Evolutionary conservation across 2,888 invertebrate species (phyloP), one percentile per base, ranked within the genome.

Genomic region (Sarcophaga variegata): DNA sequence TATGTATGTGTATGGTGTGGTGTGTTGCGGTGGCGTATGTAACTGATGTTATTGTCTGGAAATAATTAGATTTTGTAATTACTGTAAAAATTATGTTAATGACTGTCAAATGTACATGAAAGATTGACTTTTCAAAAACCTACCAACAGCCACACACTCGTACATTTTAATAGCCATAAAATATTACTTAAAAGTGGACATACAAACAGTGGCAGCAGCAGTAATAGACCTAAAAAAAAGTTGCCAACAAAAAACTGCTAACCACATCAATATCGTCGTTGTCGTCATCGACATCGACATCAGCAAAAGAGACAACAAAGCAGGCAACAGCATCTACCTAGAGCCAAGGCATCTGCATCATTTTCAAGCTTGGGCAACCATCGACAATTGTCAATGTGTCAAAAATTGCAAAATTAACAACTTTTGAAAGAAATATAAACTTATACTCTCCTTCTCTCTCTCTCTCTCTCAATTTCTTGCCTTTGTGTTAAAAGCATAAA

Each of bases 351-450:
- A 83, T 78, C 83, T 77, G 75, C 79, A 84, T 71, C 76, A 84
- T 71, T 80, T 84, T 84, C 76, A 84, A 81, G 74, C 87, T 81
- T 87, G 78, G 71, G 63, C 67, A 84, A 84, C 81, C 79, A 72
- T 87, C 87, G 87, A 84, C 87, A 87, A 87, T 87, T 87, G 87
- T 87, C 87, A 87, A 87, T 82, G 84, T 87, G 84, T 87, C 87
- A 87, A 87, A 84, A 87, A 81, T 82, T 87, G 67, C 71, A 54
- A 87, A 87, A 87, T 84, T 87, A 87, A 87, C 87, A 87, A 87
- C 87, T 87, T 82, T 87, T 84, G 81, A 87, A 87, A 84, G 79
- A 82, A 66, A 66, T 37, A 67, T 45, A 67, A n/a, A n/a, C 37
- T 20, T 63, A 22, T 78, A 37, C 37, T 37, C 10, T 8, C 37